A percentile compares a stretch with the other conserved stretches of the same genome.
Conservation (phyloP, 1,140 invertebrate species). For the Leptoteleia sp. region DNA sequence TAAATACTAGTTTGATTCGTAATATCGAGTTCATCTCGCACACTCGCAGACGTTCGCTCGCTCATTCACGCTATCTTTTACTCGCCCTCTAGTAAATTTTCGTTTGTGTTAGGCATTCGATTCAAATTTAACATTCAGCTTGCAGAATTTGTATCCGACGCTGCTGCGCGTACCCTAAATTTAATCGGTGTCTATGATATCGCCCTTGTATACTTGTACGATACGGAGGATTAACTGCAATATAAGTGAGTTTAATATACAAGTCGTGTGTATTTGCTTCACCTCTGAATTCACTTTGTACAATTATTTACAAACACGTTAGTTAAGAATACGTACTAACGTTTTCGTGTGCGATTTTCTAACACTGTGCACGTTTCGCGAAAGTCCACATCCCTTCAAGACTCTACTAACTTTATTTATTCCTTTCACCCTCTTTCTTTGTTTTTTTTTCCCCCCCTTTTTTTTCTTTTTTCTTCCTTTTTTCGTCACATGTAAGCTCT, state of each 20-base stretch:
- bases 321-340: slow-evolving; percentile 70
- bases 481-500: slow-evolving; percentile 79
- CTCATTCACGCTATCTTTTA: slow-evolving; percentile 55
- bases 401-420: slow-evolving; percentile 63
- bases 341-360: slow-evolving; percentile 65
- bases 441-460: slow-evolving; percentile 27
- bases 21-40: slow-evolving; percentile 72
- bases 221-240: slow-evolving; percentile 76
- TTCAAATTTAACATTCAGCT: slow-evolving; percentile 65
- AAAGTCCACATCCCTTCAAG: slow-evolving; percentile 42
- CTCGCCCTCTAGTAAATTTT: slow-evolving; percentile 60
- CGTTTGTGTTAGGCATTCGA: slow-evolving; percentile 60
- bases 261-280: slow-evolving; percentile 70
- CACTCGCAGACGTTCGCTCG: slow-evolving; percentile 30
- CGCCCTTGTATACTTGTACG: slow-evolving; percentile 66
- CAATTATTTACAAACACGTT: slow-evolving; percentile 77
- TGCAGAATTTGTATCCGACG: slow-evolving; percentile 61
- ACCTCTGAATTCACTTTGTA: slow-evolving; percentile 74
- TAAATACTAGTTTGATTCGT: slow-evolving; percentile 80
- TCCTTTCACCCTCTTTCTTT: slow-evolving; percentile 53
- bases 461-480: too few species aligned
- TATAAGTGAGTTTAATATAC: slow-evolving; percentile 79
- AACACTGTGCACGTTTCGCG: slow-evolving; percentile 48
- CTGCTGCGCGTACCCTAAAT: slow-evolving; percentile 61
- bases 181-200: slow-evolving; percentile 69